Base-by-base conservation (phyloP, 2,797 vertebrate species). In the Micropoecilia bifurca region DNA sequence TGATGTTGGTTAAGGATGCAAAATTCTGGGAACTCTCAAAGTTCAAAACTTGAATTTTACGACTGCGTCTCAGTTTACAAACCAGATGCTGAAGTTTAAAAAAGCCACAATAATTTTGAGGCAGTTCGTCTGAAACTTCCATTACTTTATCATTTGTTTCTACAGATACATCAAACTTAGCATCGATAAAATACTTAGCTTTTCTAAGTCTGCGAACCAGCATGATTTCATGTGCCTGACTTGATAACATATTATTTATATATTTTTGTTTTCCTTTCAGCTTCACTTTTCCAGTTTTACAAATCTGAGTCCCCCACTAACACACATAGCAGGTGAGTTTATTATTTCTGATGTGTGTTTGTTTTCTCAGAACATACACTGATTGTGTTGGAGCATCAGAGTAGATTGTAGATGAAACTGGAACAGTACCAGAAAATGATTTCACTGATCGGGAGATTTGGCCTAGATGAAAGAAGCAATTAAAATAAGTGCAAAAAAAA, bases 311-410 rank as follows among this genome's bases (percentile, higher is more conserved):
- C 69, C 66, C 1, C 68, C 12, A n/a, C 36, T 18, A 10, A 76
- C 43, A 3, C 82, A 50, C 75, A 78, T 75, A 76, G 82, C 81
- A 92, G 93, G 94, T 95, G 86, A 89, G 94, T 83, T 36, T 3
- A 36, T 50, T 30, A 13, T 39, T 61, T 39, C 10, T 14, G 20
- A 18, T 10, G 30, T 68, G 66, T 55, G 20, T 79, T 22, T 79
- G 45, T 57, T 72, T 43, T 1, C 25, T 78, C 36, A 71, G 50
- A 81, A 20, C 8, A 25, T 25, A 9, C 22, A 16, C 14, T 85
- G 76, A 71, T 45, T 75, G 47, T 28, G n/a, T 63, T 69, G 71
- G 41, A 81, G 36, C 1, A 76, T 50, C 53, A 86, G 73, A 59
- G 81, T 13, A 80, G 68, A 76, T 18, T 2, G 61, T 78, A 89